These are phyloP conservation scores for human DNA, from an alignment of 2,113 vertebrate species.

Conservation along the genomic window GRCh38 chr6:128673001-128673500, in stretches of 20 bases:
- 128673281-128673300: constrained; percentile 27
- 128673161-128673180: neutral
- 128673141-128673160: constrained; percentile 49
- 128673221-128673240: constrained; percentile 55
- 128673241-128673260: constrained; percentile 38
- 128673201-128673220: constrained; percentile 8
- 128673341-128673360: neutral
- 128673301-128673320: neutral
- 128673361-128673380: neutral
- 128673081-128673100: neutral
- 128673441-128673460: constrained; percentile 31
- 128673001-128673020: neutral
- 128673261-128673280: constrained; percentile 20
- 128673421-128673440: neutral
- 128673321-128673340: constrained; percentile 4
- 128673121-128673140: neutral
- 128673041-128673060: constrained; percentile 38
- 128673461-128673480: constrained; percentile 54
- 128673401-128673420: constrained; percentile 34
- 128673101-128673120: neutral
- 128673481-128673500: neutral
- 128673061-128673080: constrained; percentile 21
- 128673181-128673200: neutral
- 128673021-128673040: neutral
- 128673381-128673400: constrained; percentile 9